Evolutionary conservation across 2,113 vertebrate genomes (phyloP).

Genomic region (Austrofundulus limnaeus): DNA sequence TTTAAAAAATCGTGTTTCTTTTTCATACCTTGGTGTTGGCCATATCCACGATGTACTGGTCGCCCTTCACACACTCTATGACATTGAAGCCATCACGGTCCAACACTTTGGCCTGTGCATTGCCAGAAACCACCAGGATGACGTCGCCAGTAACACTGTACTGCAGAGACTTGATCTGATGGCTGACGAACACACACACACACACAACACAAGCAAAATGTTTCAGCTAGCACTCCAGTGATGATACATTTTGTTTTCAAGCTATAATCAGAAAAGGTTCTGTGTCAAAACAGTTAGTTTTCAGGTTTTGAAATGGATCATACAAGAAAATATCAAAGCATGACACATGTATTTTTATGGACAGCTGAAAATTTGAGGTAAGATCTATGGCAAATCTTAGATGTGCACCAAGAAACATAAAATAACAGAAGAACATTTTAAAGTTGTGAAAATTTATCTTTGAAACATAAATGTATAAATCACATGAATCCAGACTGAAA

Average conservation of each 20-base stretch:
- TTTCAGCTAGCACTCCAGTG: not conserved
- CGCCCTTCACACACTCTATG: slow-evolving; percentile 95
- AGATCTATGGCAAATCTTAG: too few species aligned
- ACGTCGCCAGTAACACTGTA: slow-evolving; percentile 95
- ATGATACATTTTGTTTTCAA: not conserved
- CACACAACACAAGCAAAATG: not conserved
- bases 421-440: not conserved
- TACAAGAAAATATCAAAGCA: too few species aligned
- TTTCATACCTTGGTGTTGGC: slow-evolving; percentile 91
- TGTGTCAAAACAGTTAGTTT: slow-evolving; percentile 10
- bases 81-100: slow-evolving; percentile 98
- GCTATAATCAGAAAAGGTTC: slow-evolving; percentile 22
- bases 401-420: too few species aligned
- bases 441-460: not conserved
- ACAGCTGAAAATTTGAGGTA: too few species aligned
- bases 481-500: not conserved
- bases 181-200: slow-evolving; percentile 73
- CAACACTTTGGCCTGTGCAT: slow-evolving; percentile 95
- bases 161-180: slow-evolving; percentile 93
- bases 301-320: too few species aligned
- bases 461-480: not conserved
- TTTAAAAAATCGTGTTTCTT: not conserved
- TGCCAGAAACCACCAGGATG: slow-evolving; percentile 93
- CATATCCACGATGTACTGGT: slow-evolving; percentile 99
- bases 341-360: too few species aligned